These are phyloP conservation scores for Trachemys scripta DNA, from an alignment of 2,113 vertebrate species.

Conservation along the genomic window DNA sequence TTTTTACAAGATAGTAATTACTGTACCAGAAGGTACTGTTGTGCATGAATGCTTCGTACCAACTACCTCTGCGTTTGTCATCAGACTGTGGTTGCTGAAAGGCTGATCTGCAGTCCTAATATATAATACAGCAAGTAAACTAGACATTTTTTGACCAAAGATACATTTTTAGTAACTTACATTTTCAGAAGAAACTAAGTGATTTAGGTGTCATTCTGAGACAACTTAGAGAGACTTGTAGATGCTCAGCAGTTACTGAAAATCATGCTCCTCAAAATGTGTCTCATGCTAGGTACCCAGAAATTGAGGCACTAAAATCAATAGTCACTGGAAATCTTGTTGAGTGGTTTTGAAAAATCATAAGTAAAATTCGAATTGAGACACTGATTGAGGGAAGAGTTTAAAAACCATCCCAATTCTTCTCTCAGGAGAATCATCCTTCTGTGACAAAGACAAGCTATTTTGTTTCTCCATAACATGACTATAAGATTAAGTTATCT, in stretches of 20 bases:
- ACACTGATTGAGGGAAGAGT: background rate
- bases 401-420: background rate
- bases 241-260: background rate
- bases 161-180: background rate
- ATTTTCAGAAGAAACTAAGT: background rate
- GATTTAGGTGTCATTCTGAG: background rate
- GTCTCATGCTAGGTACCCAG: background rate
- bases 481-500: background rate
- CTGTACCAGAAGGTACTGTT: rapidly evolving
- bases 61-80: rapidly evolving
- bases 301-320: background rate
- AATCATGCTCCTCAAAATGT: background rate
- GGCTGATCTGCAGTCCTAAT: rapidly evolving
- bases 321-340: background rate
- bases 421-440: rapidly evolving
- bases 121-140: background rate
- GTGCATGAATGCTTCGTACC: background rate
- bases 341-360: background rate
- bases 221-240: background rate
- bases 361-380: background rate
- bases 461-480: background rate
- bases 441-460: rapidly evolving
- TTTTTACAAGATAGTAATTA: background rate
- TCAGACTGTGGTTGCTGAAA: rapidly evolving
- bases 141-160: background rate